Evolutionary conservation across 2,888 invertebrate genomes (phyloP).

Genomic region (Ellobium chinense): DNA sequence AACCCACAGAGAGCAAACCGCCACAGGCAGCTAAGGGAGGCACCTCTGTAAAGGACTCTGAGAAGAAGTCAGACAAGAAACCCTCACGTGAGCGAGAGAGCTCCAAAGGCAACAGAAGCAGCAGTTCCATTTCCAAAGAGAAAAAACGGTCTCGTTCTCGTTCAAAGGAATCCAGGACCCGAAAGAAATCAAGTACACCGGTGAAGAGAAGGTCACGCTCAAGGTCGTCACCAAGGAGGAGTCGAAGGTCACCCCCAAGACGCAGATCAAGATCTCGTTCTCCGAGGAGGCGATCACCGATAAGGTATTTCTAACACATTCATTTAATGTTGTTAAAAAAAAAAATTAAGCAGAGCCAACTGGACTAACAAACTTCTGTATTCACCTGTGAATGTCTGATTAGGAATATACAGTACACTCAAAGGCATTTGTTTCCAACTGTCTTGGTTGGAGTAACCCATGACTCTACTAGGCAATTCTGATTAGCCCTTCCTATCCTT

Average conservation of each 20-base stretch:
- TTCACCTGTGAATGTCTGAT: no score
- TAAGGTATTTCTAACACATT: no score
- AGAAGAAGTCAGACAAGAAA: conserved; percentile 52
- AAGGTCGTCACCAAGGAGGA: conserved; percentile 40
- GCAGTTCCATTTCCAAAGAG: background rate
- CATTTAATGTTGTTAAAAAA: no score
- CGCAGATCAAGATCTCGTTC: conserved; percentile 48
- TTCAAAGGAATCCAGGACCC: conserved; percentile 4
- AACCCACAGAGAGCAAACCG: background rate
- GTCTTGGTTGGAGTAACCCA: no score
- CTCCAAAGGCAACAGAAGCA: background rate
- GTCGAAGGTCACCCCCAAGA: conserved; percentile 35
- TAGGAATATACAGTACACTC: no score
- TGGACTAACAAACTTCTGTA: no score
- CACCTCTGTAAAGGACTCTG: conserved; percentile 42
- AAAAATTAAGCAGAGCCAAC: no score
- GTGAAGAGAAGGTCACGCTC: conserved; percentile 43
- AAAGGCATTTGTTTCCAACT: no score
- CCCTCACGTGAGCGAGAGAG: conserved; percentile 33
- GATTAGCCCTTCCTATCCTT: no score
- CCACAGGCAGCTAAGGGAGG: conserved; percentile 4
- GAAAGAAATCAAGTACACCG: conserved; percentile 9
- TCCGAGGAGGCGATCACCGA: conserved; percentile 47
- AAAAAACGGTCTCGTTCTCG: conserved; percentile 29
- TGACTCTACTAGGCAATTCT: no score